Percentiles rank a stretch among this genome's conserved stretches.
These are phyloP conservation scores for Drosophila tanythrix DNA, from an alignment of 2,888 invertebrate genomes.

Conservation along the genomic window DNA sequence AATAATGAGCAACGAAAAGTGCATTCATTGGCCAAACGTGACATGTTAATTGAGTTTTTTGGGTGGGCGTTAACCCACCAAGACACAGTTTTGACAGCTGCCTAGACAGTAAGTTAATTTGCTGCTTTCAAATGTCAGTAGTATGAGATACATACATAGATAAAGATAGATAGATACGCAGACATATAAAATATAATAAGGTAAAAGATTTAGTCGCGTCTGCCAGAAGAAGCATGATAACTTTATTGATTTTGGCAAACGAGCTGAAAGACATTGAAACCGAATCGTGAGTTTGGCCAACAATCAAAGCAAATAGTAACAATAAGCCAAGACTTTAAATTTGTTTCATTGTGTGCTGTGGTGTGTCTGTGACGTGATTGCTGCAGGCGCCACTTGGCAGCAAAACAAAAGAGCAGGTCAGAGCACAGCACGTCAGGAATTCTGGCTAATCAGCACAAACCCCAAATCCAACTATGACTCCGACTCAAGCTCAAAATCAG, in stretches of 20 bases:
- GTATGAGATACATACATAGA: not conserved
- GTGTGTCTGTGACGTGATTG: slow-evolving; percentile 83
- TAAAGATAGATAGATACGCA: slow-evolving; percentile 3
- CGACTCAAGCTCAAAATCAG: slow-evolving; percentile 11
- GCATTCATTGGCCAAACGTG: slow-evolving; percentile 75
- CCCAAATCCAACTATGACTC: slow-evolving; percentile 10
- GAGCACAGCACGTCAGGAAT: slow-evolving; percentile 70
- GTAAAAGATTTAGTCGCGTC: slow-evolving; percentile 56
- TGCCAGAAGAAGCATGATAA: slow-evolving; percentile 56
- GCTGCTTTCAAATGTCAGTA: slow-evolving; percentile 60
- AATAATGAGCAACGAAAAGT: slow-evolving; percentile 75
- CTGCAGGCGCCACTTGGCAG: slow-evolving; percentile 81
- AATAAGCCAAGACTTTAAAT: slow-evolving; percentile 54
- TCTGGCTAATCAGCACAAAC: slow-evolving; percentile 77
- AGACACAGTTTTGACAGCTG: slow-evolving; percentile 66
- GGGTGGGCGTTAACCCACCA: slow-evolving; percentile 70
- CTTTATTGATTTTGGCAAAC: slow-evolving; percentile 77
- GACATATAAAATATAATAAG: slow-evolving; percentile 21
- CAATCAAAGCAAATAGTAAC: slow-evolving; percentile 72
- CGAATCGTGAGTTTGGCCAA: slow-evolving; percentile 73
- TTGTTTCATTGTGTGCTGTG: slow-evolving; percentile 39
- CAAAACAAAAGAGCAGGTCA: slow-evolving; percentile 75
- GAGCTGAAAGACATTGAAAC: slow-evolving; percentile 76
- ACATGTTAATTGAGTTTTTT: slow-evolving; percentile 73
- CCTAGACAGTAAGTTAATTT: slow-evolving; percentile 61